Evolutionary conservation across 2,797 vertebrate genomes (phyloP).

Genomic region (Poeciliopsis turneri): DNA sequence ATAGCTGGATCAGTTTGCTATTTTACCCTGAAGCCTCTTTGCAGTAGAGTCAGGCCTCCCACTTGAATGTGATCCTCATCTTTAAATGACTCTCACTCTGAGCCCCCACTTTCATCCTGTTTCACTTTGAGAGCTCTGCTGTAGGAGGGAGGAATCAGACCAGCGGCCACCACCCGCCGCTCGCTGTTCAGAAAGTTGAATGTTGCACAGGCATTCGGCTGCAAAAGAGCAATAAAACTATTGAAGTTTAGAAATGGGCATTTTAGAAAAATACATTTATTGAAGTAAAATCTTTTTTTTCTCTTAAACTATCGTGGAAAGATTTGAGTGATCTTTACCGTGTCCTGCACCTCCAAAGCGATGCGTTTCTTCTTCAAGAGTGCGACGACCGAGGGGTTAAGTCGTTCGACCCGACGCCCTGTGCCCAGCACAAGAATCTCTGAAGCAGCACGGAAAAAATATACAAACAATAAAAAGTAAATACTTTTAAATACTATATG

Average conservation of each 20-base stretch:
- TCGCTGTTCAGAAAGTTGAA: conserved; percentile 93
- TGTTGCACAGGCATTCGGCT: conserved; percentile 95
- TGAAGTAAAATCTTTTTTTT: not conserved
- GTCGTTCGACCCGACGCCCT: conserved; percentile 83
- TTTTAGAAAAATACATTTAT: not conserved
- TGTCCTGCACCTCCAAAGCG: conserved; percentile 94
- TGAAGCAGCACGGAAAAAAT: conserved; percentile 52
- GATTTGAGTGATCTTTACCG: conserved; percentile 77
- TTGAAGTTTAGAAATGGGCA: not conserved
- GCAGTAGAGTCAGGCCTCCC: not conserved
- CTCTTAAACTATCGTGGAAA: not conserved
- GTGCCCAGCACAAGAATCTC: conserved; percentile 96
- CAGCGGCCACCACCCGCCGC: conserved; percentile 84
- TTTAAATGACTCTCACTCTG: not conserved
- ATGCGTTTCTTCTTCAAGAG: conserved; percentile 85
- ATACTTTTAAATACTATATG: not conserved
- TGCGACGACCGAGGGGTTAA: conserved; percentile 78
- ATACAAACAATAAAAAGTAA: not conserved
- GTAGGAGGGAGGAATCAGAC: conserved; percentile 86
- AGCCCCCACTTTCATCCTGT: conserved; percentile 11
- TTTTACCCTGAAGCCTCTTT: conserved; percentile 15
- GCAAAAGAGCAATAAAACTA: conserved; percentile 19
- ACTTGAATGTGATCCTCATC: conserved; percentile 1
- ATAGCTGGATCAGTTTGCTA: not conserved
- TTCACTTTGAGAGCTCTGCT: conserved; percentile 52